phyloP scores from a whole-genome alignment of 2,888 invertebrate species.

The Lasioglossum figueresi region DNA sequence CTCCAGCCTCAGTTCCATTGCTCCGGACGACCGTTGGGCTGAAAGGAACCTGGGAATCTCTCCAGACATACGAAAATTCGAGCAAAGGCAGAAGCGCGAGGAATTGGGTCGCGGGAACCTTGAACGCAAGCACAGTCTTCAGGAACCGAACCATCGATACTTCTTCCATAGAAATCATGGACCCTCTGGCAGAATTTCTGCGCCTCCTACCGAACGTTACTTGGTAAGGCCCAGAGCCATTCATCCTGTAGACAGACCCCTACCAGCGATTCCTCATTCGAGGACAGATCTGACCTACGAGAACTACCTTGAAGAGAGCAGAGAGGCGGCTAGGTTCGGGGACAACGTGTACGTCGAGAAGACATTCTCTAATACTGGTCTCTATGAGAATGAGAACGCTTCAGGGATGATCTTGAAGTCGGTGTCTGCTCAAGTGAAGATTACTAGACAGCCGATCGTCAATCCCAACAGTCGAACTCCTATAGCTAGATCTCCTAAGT shows the following conservation, averaged over 20 bases:
- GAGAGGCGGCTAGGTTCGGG: background rate
- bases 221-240: conserved; percentile 77
- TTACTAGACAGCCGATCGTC: conserved; percentile 74
- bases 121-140: conserved; percentile 80
- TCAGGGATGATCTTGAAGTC: conserved; percentile 68
- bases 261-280: conserved; percentile 79
- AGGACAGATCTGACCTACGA: conserved; percentile 75
- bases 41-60: conserved; percentile 68
- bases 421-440: conserved; percentile 77
- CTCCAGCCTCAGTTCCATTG: conserved; percentile 76
- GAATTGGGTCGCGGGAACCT: conserved; percentile 64
- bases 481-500: conserved; percentile 72
- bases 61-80: conserved; percentile 73
- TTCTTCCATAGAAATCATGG: conserved; percentile 77
- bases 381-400: conserved; percentile 37
- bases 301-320: conserved; percentile 69
- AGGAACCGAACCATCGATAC: conserved; percentile 69
- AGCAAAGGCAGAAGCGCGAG: conserved; percentile 68
- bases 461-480: conserved; percentile 73
- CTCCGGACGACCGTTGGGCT: conserved; percentile 76
- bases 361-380: conserved; percentile 58
- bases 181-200: conserved; percentile 79
- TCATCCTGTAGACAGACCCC: conserved; percentile 79
- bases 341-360: conserved; percentile 25
- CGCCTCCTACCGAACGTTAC: conserved; percentile 78